Conservation (phyloP, 35 echinoderm and acorn worm genomes). For the Chiridota heheva region DNA sequence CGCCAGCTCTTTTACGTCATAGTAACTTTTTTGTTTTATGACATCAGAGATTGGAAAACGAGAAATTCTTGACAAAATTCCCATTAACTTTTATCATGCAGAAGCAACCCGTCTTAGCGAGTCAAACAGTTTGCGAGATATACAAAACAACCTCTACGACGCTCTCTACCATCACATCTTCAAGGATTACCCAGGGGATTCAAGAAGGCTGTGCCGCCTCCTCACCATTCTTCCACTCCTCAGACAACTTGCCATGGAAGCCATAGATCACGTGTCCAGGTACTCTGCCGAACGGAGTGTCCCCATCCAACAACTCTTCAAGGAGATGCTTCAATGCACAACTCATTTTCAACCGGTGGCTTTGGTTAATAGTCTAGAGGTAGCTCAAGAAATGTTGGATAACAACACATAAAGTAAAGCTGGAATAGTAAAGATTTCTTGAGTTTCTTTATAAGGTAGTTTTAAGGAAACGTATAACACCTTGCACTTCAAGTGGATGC, state of each 20-base stretch:
- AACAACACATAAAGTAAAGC: too few species aligned
- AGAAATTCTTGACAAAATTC: neutral
- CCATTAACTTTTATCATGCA: too few species aligned
- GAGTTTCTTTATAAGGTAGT: too few species aligned
- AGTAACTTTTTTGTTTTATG: neutral
- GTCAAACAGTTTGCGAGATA: constrained; percentile 37
- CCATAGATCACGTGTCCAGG: constrained; percentile 61
- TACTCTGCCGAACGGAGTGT: constrained; percentile 67
- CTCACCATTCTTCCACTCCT: constrained; percentile 60
- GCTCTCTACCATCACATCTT: constrained; percentile 74
- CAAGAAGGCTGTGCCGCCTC: constrained; percentile 60
- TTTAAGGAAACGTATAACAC: too few species aligned
- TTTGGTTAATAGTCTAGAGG: too few species aligned
- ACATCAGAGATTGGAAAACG: neutral
- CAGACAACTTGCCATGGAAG: constrained; percentile 61
- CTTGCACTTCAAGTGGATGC: too few species aligned
- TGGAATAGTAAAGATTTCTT: too few species aligned
- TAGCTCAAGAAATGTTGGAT: too few species aligned
- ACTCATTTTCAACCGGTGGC: constrained; percentile 33
- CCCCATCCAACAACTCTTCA: constrained; percentile 75
- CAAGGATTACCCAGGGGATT: constrained; percentile 55
- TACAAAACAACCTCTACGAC: constrained; percentile 77
- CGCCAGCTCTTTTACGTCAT: neutral
- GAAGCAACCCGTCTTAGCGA: constrained; percentile 62
- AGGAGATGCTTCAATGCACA: constrained; percentile 75